phyloP scores from a whole-genome alignment of 2,797 vertebrate genomes.

The Taenioides sp. region DNA sequence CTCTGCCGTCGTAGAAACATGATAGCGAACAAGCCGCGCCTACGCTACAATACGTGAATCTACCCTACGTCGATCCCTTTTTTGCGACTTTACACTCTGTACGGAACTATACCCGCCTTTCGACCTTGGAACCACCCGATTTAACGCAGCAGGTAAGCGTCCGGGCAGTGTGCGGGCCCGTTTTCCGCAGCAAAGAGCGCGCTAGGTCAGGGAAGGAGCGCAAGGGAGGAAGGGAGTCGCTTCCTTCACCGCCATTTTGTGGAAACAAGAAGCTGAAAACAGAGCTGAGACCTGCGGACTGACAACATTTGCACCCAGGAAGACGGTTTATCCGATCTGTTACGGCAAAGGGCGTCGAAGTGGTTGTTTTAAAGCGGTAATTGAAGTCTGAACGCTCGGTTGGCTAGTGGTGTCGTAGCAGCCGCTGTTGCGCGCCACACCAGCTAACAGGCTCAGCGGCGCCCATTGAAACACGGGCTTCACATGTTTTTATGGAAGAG shows the following conservation, averaged over 20 bases:
- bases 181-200: constrained; percentile 51
- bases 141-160: constrained; percentile 69
- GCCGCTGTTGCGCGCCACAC: constrained; percentile 28
- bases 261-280: constrained; percentile 77
- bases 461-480: constrained; percentile 1
- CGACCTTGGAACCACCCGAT: constrained; percentile 34
- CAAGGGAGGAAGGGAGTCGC: constrained; percentile 81
- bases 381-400: constrained; percentile 21
- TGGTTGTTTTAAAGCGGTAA: constrained; percentile 23
- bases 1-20: constrained; percentile 58
- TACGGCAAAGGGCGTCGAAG: neutral
- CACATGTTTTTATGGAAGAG: neutral
- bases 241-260: constrained; percentile 89
- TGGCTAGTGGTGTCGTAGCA: constrained; percentile 32
- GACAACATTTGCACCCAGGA: constrained; percentile 2
- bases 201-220: constrained; percentile 74
- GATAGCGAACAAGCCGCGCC: constrained; percentile 54
- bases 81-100: neutral
- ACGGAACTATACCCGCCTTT: constrained; percentile 6
- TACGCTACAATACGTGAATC: constrained; percentile 44
- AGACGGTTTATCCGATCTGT: no score
- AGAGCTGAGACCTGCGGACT: constrained; percentile 46
- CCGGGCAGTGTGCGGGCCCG: constrained; percentile 36
- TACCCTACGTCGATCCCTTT: neutral
- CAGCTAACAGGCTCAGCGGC: constrained; percentile 19